Conservation (phyloP, 2,113 vertebrate genomes). For the Calonectris borealis region DNA sequence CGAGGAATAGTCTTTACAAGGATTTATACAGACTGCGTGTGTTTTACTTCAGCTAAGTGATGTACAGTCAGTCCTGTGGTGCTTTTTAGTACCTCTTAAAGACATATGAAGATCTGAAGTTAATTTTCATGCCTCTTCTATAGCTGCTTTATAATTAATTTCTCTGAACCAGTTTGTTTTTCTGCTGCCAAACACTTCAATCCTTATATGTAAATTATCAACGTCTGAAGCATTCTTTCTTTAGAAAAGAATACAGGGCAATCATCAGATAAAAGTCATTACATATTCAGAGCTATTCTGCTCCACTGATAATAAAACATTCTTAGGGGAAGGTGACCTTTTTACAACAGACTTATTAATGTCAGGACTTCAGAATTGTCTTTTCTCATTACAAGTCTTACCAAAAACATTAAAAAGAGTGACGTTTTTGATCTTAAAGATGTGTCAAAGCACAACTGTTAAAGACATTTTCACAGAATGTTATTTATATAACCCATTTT, state of each 20-base stretch:
- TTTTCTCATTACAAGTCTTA: slow-evolving; percentile 52
- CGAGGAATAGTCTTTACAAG: not conserved
- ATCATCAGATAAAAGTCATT: slow-evolving; percentile 75
- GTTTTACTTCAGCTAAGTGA: not conserved
- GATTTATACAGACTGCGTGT: fast-evolving
- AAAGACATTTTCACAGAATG: not conserved
- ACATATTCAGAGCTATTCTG: slow-evolving; percentile 74
- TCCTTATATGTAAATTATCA: slow-evolving; percentile 40
- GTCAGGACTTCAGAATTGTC: slow-evolving; percentile 67
- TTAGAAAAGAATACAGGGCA: slow-evolving; percentile 56
- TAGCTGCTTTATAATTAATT: slow-evolving; percentile 46
- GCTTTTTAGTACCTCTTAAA: not conserved
- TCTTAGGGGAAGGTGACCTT: slow-evolving; percentile 79
- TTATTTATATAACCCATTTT: slow-evolving; percentile 5
- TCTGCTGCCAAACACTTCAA: slow-evolving; percentile 31
- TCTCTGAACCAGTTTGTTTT: slow-evolving; percentile 46
- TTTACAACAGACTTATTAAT: slow-evolving; percentile 75
- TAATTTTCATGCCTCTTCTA: not conserved
- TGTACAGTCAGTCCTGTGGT: no score
- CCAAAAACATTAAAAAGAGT: slow-evolving; percentile 32
- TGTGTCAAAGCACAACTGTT: slow-evolving; percentile 17
- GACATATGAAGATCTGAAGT: not conserved
- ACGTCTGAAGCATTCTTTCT: slow-evolving; percentile 37
- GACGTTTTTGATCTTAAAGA: slow-evolving; percentile 60
- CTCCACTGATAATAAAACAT: slow-evolving; percentile 74